Conservation (phyloP, 2,888 invertebrate species). For the Silvanus unidentatus region DNA sequence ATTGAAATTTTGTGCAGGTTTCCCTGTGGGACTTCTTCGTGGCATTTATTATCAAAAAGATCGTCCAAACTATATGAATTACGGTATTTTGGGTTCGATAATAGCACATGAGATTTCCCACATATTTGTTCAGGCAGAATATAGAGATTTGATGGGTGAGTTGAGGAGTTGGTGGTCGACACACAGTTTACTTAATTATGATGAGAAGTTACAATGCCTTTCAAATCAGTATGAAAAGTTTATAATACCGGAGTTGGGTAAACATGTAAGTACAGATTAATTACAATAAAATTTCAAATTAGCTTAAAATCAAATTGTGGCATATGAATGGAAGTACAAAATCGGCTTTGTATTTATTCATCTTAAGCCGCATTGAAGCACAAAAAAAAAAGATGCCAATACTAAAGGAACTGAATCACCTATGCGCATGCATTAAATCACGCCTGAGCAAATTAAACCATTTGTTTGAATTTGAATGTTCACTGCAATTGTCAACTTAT, state of each 20-base stretch:
- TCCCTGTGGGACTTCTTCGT: slow-evolving; percentile 39
- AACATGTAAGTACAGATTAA: slow-evolving; percentile 51
- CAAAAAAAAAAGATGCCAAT: too few species aligned
- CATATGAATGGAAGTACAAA: too few species aligned
- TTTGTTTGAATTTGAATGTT: too few species aligned
- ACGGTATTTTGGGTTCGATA: slow-evolving; percentile 38
- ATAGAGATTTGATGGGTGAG: slow-evolving; percentile 82
- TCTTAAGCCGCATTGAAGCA: too few species aligned
- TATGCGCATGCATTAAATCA: too few species aligned
- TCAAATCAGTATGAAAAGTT: slow-evolving; percentile 87
- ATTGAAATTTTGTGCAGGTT: slow-evolving; percentile 24
- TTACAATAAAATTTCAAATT: too few species aligned
- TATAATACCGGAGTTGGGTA: slow-evolving; percentile 66
- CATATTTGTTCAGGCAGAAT: slow-evolving; percentile 56
- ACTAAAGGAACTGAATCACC: too few species aligned
- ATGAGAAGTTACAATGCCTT: slow-evolving; percentile 78
- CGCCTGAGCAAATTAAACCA: too few species aligned
- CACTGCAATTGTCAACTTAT: too few species aligned
- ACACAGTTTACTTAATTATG: slow-evolving; percentile 70
- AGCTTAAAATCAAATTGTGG: too few species aligned
- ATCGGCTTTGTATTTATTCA: too few species aligned
- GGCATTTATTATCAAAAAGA: slow-evolving; percentile 36
- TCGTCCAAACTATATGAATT: slow-evolving; percentile 43
- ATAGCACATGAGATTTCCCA: slow-evolving; percentile 41
- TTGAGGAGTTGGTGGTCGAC: slow-evolving; percentile 87